phyloP scores from a whole-genome alignment of 2,888 invertebrate genomes.

The Drosophila fulvimacula region DNA sequence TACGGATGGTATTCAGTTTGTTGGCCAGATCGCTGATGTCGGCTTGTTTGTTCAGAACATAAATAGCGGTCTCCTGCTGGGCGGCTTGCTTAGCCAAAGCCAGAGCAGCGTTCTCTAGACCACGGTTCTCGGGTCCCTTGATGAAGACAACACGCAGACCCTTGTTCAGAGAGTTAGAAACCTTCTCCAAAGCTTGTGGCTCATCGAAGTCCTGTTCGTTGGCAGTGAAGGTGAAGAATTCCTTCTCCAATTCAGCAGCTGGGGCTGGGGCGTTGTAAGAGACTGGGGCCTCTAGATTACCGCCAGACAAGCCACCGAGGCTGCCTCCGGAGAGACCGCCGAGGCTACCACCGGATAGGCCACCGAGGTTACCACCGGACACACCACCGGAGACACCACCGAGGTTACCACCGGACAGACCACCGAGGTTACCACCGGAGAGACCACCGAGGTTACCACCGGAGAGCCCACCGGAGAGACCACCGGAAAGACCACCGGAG shows the following conservation, averaged over 20 bases:
- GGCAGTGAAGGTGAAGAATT: conserved; percentile 73
- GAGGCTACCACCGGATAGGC: conserved; percentile 13
- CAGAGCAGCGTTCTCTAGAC: conserved; percentile 72
- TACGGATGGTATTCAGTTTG: conserved; percentile 69
- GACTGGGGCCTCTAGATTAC: conserved; percentile 50
- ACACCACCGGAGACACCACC: neutral
- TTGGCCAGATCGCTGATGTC: conserved; percentile 70
- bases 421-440: conserved; percentile 5
- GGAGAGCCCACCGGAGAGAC: conserved; percentile 14
- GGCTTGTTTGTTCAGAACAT: conserved; percentile 77
- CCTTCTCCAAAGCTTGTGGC: conserved; percentile 53
- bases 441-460: conserved; percentile 25
- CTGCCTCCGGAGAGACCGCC: conserved; percentile 14
- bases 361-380: conserved; percentile 17
- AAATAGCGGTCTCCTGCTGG: conserved; percentile 75
- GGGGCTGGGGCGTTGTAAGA: conserved; percentile 64
- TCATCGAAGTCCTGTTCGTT: conserved; percentile 74
- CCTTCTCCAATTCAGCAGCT: conserved; percentile 69
- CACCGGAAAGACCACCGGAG: conserved; percentile 26
- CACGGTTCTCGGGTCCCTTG: conserved; percentile 78
- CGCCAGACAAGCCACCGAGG: conserved; percentile 30
- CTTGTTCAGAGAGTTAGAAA: conserved; percentile 68
- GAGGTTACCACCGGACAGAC: neutral
- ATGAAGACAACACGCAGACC: conserved; percentile 76
- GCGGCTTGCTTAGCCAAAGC: conserved; percentile 76